Conservation (phyloP, 2,888 invertebrate species). For the Troides helena region DNA sequence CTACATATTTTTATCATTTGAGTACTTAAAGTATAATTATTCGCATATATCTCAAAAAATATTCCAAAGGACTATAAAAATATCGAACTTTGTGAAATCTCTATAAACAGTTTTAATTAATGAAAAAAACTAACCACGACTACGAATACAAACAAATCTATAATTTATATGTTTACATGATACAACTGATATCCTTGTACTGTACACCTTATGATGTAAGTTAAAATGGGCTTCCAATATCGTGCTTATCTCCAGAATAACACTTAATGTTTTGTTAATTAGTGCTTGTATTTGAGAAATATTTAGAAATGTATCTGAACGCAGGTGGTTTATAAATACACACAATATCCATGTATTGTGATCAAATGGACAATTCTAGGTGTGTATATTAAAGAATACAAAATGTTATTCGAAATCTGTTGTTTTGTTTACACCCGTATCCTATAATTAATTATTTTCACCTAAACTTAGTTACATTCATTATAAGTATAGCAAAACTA, state of each 20-base stretch:
- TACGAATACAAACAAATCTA: too few species aligned
- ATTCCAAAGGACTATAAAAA: too few species aligned
- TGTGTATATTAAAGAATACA: constrained; percentile 79
- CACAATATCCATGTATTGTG: constrained; percentile 68
- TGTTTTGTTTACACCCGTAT: constrained; percentile 42
- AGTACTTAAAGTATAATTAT: too few species aligned
- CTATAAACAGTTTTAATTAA: too few species aligned
- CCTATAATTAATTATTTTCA: not conserved
- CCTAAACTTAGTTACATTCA: too few species aligned
- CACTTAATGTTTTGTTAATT: constrained; percentile 37
- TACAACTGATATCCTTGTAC: not conserved
- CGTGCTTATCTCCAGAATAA: constrained; percentile 40
- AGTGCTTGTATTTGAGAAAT: constrained; percentile 46
- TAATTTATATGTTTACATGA: too few species aligned
- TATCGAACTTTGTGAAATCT: too few species aligned
- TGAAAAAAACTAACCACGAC: too few species aligned
- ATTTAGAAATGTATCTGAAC: constrained; percentile 64
- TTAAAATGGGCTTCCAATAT: constrained; percentile 46
- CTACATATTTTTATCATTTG: too few species aligned
- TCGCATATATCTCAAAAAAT: too few species aligned
- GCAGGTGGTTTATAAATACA: constrained; percentile 73
- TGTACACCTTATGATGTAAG: constrained; percentile 36
- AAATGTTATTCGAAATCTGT: constrained; percentile 67
- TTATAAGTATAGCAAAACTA: too few species aligned
- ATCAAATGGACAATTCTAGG: constrained; percentile 71